Evolutionary conservation across 1,140 invertebrate species (phyloP).

Genomic region (Pseudomyrmex flavicornis): DNA sequence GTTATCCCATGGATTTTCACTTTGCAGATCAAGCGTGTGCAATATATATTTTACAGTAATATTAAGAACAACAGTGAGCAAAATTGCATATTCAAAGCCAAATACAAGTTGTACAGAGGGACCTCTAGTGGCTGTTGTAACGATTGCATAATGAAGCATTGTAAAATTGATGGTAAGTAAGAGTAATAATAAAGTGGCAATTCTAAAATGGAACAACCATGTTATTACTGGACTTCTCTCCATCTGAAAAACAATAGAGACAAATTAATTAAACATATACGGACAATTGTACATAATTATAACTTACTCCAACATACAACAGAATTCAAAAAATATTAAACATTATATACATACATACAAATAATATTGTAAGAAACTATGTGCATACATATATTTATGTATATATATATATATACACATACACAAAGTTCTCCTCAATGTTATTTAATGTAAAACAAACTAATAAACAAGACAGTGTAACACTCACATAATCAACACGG

Average conservation of each 20-base stretch:
- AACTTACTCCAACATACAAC: background rate
- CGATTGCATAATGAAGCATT: slow-evolving; percentile 97
- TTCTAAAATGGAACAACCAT: slow-evolving; percentile 97
- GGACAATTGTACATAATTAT: background rate
- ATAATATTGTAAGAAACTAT: background rate
- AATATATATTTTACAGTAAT: slow-evolving; percentile 98
- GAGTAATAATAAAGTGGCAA: slow-evolving; percentile 93
- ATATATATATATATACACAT: too few species aligned
- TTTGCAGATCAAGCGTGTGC: slow-evolving; percentile 96
- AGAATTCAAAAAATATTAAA: background rate
- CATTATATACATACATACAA: background rate
- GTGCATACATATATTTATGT: too few species aligned
- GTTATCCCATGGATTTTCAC: slow-evolving; percentile 99
- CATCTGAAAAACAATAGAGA: slow-evolving; percentile 90
- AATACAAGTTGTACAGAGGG: slow-evolving; percentile 99
- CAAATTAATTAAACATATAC: background rate
- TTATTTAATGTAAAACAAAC: too few species aligned
- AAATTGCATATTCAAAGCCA: slow-evolving; percentile 99
- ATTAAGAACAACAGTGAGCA: slow-evolving; percentile 97
- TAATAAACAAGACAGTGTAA: background rate
- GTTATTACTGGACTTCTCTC: slow-evolving; percentile 99
- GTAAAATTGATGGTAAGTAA: slow-evolving; percentile 94
- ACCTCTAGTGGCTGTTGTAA: slow-evolving; percentile 96
- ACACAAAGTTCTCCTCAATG: too few species aligned
- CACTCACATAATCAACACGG: slow-evolving; percentile 99